Evolutionary conservation across 2,888 invertebrate genomes (phyloP).

Genomic region (Sesia bembeciformis): DNA sequence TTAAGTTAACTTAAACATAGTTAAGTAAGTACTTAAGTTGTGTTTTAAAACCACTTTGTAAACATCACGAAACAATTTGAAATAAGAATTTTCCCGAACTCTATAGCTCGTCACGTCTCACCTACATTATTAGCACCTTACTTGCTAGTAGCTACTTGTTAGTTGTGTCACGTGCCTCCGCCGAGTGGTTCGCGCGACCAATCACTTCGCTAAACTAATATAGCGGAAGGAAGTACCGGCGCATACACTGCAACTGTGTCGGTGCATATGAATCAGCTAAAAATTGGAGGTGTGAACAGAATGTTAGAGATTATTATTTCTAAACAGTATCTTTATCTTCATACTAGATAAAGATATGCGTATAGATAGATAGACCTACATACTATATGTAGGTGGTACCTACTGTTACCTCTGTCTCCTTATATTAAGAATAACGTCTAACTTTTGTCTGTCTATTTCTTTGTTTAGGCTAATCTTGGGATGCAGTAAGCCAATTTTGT

Average conservation of each 20-base stretch:
- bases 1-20: too few relatives aligned
- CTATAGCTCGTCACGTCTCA: background rate
- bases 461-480: too few relatives aligned
- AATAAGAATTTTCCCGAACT: too few relatives aligned
- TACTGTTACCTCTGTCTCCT: too few relatives aligned
- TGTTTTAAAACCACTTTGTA: too few relatives aligned
- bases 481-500: too few relatives aligned
- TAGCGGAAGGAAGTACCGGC: constrained; percentile 52
- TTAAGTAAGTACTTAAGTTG: too few relatives aligned
- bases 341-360: constrained; percentile 5
- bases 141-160: constrained; percentile 5
- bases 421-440: too few relatives aligned
- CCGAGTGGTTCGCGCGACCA: constrained; percentile 48
- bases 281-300: constrained; percentile 6
- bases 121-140: constrained; percentile 1
- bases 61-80: too few relatives aligned
- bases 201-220: constrained; percentile 65
- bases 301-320: background rate
- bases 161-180: constrained; percentile 42
- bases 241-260: constrained; percentile 33
- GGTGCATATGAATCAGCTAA: constrained; percentile 20
- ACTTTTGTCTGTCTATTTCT: too few relatives aligned
- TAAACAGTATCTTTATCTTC: background rate
- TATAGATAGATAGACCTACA: background rate
- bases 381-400: too few relatives aligned